These are phyloP conservation scores for Pachypsylla venusta DNA, from an alignment of 1,140 invertebrate species.

Conservation along the genomic window DNA sequence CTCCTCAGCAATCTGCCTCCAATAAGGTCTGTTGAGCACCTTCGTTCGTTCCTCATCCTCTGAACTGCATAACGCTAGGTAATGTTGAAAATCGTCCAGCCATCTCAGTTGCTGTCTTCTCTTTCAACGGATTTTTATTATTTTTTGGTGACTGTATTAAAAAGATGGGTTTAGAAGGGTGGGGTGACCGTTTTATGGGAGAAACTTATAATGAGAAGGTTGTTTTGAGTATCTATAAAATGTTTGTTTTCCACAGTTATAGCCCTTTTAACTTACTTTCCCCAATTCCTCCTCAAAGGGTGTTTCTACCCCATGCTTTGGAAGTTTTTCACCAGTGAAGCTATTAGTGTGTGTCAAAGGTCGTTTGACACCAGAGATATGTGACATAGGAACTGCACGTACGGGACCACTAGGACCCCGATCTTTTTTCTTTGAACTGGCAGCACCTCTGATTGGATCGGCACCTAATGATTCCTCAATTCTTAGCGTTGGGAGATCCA, in stretches of 20 bases:
- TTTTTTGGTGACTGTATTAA: too few species aligned
- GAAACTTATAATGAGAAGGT: too few species aligned
- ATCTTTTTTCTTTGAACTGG: slow-evolving; percentile 39
- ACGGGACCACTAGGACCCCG: slow-evolving; percentile 32
- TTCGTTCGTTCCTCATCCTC: too few species aligned
- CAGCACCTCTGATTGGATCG: slow-evolving; percentile 11
- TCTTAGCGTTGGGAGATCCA: slow-evolving; percentile 75
- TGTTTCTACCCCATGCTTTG: slow-evolving; percentile 83
- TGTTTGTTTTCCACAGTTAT: too few species aligned
- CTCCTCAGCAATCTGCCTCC: too few species aligned
- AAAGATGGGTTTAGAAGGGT: not conserved
- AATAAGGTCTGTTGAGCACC: too few species aligned
- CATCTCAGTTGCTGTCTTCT: too few species aligned
- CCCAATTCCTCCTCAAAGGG: slow-evolving; percentile 74
- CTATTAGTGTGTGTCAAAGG: slow-evolving; percentile 77
- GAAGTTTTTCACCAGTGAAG: slow-evolving; percentile 76
- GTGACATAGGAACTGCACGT: slow-evolving; percentile 49
- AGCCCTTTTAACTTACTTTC: slow-evolving; percentile 40
- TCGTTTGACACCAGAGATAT: slow-evolving; percentile 80
- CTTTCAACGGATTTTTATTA: too few species aligned
- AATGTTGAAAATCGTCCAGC: too few species aligned
- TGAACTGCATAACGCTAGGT: too few species aligned
- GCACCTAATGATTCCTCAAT: slow-evolving; percentile 46
- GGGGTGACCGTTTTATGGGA: too few species aligned
- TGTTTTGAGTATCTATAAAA: too few species aligned